A percentile compares a stretch with the other conserved stretches of the same genome.
Conservation (phyloP, 2,113 vertebrate species). For the Embiotoca jacksoni region DNA sequence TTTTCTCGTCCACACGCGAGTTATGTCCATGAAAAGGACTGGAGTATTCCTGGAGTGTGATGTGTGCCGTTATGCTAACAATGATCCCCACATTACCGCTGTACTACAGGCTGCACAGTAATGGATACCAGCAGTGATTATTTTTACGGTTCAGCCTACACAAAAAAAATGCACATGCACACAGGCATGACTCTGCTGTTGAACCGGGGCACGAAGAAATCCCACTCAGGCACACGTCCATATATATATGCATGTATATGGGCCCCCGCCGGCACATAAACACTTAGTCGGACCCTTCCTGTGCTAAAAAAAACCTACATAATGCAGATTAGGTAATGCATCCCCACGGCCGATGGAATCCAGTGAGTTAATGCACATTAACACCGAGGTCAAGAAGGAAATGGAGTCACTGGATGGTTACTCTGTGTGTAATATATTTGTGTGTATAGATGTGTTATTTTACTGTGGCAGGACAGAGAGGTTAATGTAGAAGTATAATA, state of each 20-base stretch:
- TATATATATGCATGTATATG: background rate
- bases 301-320: background rate
- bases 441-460: background rate
- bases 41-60: too few species aligned
- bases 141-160: too few species aligned
- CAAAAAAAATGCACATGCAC: conserved; percentile 1
- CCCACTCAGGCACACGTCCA: conserved; percentile 15
- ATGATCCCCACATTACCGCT: too few species aligned
- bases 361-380: conserved; percentile 7
- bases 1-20: background rate
- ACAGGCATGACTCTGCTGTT: background rate
- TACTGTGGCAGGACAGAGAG: background rate
- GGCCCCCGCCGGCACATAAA: conserved; percentile 4
- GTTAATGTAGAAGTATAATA: background rate
- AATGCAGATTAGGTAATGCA: conserved; percentile 6
- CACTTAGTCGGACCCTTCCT: background rate
- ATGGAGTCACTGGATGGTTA: background rate
- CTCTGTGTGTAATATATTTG: background rate
- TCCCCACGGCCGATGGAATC: background rate
- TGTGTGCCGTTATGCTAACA: too few species aligned
- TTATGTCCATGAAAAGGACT: too few species aligned
- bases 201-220: background rate
- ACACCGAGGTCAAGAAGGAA: background rate
- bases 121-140: too few species aligned
- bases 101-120: too few species aligned